Percentiles rank a stretch among this genome's conserved stretches.
Evolutionary conservation across 2,888 invertebrate genomes (phyloP).

Genomic region (Himalopsyche japonica): DNA sequence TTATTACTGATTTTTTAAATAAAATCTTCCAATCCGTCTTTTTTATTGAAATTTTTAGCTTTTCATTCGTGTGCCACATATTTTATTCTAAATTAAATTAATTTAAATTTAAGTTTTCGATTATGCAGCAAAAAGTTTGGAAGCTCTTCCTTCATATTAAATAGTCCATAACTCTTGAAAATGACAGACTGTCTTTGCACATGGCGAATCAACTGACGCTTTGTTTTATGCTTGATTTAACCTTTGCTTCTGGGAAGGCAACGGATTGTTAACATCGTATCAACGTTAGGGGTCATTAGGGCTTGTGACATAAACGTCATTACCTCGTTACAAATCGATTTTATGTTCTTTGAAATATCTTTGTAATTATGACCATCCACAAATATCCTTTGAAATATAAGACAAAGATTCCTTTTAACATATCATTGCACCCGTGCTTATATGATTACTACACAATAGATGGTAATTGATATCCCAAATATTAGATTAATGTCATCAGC

Average conservation of each 20-base stretch:
- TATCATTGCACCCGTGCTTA: too few relatives aligned
- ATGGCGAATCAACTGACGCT: background rate
- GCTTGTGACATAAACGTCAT: background rate
- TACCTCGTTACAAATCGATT: background rate
- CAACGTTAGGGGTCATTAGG: background rate
- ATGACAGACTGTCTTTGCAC: background rate
- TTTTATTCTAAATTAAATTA: too few relatives aligned
- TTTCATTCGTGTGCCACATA: too few relatives aligned
- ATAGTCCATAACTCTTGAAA: background rate
- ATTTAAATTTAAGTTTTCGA: background rate
- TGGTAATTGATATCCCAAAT: too few relatives aligned
- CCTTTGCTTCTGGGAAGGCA: background rate
- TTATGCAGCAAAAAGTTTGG: background rate
- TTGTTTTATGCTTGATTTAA: background rate
- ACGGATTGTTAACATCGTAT: background rate
- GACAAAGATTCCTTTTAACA: too few relatives aligned
- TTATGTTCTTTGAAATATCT: background rate
- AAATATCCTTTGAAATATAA: background rate
- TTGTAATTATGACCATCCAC: background rate
- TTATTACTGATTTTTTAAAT: too few relatives aligned
- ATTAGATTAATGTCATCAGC: too few relatives aligned
- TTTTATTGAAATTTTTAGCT: too few relatives aligned
- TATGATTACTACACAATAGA: too few relatives aligned
- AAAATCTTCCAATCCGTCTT: too few relatives aligned
- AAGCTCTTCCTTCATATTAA: background rate